A percentile compares a stretch with the other conserved stretches of the same genome.
These are phyloP conservation scores for Elysia chlorotica DNA, from an alignment of 1,140 invertebrate genomes.

Conservation along the genomic window DNA sequence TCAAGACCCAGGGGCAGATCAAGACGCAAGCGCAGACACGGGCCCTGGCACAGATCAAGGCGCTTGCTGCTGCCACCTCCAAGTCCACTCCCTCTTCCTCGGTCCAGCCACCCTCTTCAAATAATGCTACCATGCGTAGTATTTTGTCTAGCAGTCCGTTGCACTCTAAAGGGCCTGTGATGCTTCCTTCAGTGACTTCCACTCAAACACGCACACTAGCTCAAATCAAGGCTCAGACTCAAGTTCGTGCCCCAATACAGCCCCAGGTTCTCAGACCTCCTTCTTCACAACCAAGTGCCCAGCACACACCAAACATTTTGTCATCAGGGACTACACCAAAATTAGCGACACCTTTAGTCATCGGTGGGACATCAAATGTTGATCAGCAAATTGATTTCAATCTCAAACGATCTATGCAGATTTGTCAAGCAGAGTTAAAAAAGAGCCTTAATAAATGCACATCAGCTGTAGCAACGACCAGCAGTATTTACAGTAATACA, in stretches of 20 bases:
- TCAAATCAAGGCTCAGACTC: conserved; percentile 57
- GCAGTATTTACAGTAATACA: too few relatives aligned
- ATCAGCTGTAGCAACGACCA: too few relatives aligned
- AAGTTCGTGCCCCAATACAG: conserved; percentile 41
- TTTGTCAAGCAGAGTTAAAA: conserved; percentile 93
- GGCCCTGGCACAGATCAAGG: conserved; percentile 52
- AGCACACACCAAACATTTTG: conserved; percentile 40
- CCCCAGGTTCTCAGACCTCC: conserved; percentile 29
- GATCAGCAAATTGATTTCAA: conserved; percentile 86
- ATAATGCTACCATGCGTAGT: conserved; percentile 25
- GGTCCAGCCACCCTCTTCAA: not conserved
- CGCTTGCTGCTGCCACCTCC: conserved; percentile 26
- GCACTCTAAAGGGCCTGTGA: too few relatives aligned
- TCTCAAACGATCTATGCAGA: conserved; percentile 91
- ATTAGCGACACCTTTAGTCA: too few relatives aligned
- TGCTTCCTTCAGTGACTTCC: conserved; percentile 5
- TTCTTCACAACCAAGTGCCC: conserved; percentile 2
- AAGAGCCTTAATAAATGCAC: conserved; percentile 34
- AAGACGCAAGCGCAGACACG: conserved; percentile 58
- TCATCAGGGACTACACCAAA: too few relatives aligned
- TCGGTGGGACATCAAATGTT: too few relatives aligned
- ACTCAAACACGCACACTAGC: conserved; percentile 53
- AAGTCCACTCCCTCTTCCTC: not conserved
- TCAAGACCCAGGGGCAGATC: conserved; percentile 39
- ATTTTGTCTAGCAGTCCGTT: conserved; percentile 19